A percentile compares a stretch with the other conserved stretches of the same genome.
phyloP scores from a whole-genome alignment of 2,888 invertebrate species.

The Zygothrica quintamaculata region DNA sequence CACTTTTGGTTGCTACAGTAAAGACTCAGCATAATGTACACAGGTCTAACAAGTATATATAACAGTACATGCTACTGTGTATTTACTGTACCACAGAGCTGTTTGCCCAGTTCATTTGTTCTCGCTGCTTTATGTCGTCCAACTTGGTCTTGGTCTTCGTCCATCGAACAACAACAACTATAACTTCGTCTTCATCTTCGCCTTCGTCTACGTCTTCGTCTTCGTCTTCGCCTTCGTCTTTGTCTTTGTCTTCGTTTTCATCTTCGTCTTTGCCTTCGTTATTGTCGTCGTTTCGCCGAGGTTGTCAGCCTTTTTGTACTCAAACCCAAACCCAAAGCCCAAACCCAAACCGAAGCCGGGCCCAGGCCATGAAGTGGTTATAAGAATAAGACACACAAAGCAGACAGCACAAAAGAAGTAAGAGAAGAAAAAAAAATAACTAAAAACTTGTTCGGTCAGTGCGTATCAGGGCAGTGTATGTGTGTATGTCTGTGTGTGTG shows the following conservation, averaged over 20 bases:
- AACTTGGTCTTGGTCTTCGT: conserved; percentile 18
- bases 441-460: conserved; percentile 76
- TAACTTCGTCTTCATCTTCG: conserved; percentile 25
- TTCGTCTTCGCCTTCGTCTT: neutral
- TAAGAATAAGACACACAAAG: conserved; percentile 71
- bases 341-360: conserved; percentile 50
- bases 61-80: no score
- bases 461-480: conserved; percentile 57
- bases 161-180: no score
- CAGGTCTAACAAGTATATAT: no score
- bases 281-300: conserved; percentile 46
- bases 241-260: conserved; percentile 8
- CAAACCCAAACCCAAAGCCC: no score
- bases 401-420: conserved; percentile 43
- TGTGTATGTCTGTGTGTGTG: conserved; percentile 24
- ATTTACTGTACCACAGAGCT: conserved; percentile 38
- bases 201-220: conserved; percentile 4
- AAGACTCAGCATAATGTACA: no score
- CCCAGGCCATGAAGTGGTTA: conserved; percentile 66
- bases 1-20: conserved; percentile 65
- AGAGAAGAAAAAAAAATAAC: conserved; percentile 28
- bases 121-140: conserved; percentile 41
- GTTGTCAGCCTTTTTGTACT: conserved; percentile 80
- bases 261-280: no score
- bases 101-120: conserved; percentile 56